Evolutionary conservation across 2,797 vertebrate species (phyloP).

Genomic region (Sarcoramphus papa): DNA sequence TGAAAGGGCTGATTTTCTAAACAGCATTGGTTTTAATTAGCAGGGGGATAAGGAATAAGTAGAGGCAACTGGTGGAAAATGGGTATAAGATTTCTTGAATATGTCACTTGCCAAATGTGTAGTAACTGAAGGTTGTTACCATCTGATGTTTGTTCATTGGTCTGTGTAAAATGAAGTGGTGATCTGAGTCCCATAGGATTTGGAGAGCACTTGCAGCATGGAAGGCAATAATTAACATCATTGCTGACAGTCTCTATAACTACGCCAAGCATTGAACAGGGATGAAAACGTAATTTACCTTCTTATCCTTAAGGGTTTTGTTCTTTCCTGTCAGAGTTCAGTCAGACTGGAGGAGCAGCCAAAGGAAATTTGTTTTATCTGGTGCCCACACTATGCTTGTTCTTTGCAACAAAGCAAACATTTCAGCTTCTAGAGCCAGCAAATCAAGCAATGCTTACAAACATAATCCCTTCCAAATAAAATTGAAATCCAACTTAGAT

Average conservation of each 20-base stretch:
- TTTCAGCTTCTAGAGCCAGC: neutral
- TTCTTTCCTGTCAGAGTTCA: neutral
- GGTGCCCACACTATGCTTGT: neutral
- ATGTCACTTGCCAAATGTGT: neutral
- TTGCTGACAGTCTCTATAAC: neutral
- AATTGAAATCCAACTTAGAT: neutral
- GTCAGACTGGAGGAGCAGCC: neutral
- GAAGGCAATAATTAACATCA: slow-evolving; percentile 7
- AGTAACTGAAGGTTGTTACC: neutral
- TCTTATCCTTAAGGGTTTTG: neutral
- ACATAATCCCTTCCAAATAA: slow-evolving; percentile 17
- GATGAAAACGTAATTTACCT: neutral
- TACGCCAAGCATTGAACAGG: neutral
- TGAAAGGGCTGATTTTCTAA: slow-evolving; percentile 16
- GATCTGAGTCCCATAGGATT: neutral
- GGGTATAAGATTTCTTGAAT: neutral
- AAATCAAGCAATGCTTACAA: neutral
- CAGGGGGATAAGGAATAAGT: neutral
- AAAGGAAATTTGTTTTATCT: neutral
- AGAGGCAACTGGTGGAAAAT: neutral
- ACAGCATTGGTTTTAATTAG: neutral
- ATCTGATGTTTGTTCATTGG: neutral
- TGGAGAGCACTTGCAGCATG: neutral
- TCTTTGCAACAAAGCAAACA: slow-evolving; percentile 16
- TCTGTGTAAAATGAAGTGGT: slow-evolving; percentile 4